Percentiles rank a stretch among this genome's conserved stretches.
Evolutionary conservation across 2,888 invertebrate species (phyloP).

Genomic region (Eupithecia abbreviata): DNA sequence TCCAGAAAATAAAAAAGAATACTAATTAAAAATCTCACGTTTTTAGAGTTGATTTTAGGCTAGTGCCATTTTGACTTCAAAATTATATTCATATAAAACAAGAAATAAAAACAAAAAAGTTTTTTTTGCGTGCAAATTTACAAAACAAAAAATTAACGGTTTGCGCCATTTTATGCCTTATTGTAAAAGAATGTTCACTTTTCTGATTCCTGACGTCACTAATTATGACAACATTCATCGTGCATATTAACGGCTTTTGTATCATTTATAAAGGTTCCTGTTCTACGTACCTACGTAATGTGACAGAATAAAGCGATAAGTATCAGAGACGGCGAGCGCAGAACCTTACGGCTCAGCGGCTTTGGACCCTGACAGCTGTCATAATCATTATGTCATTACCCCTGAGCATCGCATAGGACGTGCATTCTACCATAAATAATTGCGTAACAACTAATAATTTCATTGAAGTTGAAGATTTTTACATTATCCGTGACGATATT

Average conservation of each 20-base stretch:
- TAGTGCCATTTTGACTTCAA: too few species aligned
- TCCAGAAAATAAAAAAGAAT: too few species aligned
- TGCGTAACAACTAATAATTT: conserved; percentile 7
- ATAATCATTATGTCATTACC: conserved; percentile 17
- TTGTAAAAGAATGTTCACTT: too few species aligned
- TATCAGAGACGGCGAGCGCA: conserved; percentile 7
- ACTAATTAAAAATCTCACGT: too few species aligned
- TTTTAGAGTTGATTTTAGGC: too few species aligned
- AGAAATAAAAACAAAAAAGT: too few species aligned
- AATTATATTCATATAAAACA: too few species aligned
- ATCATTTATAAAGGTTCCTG: background rate
- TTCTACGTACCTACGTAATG: conserved; percentile 8
- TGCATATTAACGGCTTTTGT: background rate
- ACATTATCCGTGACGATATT: conserved; percentile 7
- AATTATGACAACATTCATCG: background rate
- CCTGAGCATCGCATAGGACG: conserved; percentile 10
- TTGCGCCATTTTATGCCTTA: too few species aligned
- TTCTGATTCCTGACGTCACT: background rate
- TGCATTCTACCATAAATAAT: conserved; percentile 17
- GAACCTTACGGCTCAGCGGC: conserved; percentile 9
- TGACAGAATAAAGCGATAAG: conserved; percentile 5
- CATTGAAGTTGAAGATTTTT: conserved; percentile 5
- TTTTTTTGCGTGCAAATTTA: too few species aligned
- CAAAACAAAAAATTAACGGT: too few species aligned
- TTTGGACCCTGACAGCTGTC: conserved; percentile 10